Percentiles rank a stretch among this genome's conserved stretches.
phyloP scores from a whole-genome alignment of 2,888 invertebrate genomes.

The Andrena hattorfiana region DNA sequence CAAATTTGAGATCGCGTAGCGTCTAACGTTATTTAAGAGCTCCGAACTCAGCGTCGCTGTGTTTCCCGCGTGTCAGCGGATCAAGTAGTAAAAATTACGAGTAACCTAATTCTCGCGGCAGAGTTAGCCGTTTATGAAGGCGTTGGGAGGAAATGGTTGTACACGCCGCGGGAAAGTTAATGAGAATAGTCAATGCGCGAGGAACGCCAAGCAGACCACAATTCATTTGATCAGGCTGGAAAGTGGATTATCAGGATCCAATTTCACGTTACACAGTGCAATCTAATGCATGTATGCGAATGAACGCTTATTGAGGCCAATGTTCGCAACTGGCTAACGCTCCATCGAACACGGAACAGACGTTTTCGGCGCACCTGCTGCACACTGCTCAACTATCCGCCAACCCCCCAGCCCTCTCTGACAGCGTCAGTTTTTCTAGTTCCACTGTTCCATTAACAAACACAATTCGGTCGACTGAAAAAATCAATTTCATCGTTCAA shows the following conservation, averaged over 20 bases:
- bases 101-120: too few species aligned
- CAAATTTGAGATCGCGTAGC: too few species aligned
- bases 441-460: not conserved
- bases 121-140: too few species aligned
- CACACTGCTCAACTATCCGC: too few species aligned
- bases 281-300: slow-evolving; percentile 46
- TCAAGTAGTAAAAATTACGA: too few species aligned
- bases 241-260: slow-evolving; percentile 61
- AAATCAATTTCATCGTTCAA: too few species aligned
- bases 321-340: slow-evolving; percentile 29
- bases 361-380: slow-evolving; percentile 9
- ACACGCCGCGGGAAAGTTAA: slow-evolving; percentile 15
- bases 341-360: slow-evolving; percentile 16
- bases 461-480: not conserved
- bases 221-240: slow-evolving; percentile 49
- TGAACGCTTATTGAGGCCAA: slow-evolving; percentile 47
- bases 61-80: too few species aligned
- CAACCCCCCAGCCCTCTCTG: not conserved
- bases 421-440: not conserved
- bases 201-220: slow-evolving; percentile 39
- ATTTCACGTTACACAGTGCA: slow-evolving; percentile 55
- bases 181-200: slow-evolving; percentile 35
- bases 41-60: too few species aligned
- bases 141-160: not conserved
- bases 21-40: too few species aligned